Percentiles rank a stretch among this genome's conserved stretches.
phyloP scores from a whole-genome alignment of 2,888 invertebrate genomes.

The Zygothrica quintamaculata region DNA sequence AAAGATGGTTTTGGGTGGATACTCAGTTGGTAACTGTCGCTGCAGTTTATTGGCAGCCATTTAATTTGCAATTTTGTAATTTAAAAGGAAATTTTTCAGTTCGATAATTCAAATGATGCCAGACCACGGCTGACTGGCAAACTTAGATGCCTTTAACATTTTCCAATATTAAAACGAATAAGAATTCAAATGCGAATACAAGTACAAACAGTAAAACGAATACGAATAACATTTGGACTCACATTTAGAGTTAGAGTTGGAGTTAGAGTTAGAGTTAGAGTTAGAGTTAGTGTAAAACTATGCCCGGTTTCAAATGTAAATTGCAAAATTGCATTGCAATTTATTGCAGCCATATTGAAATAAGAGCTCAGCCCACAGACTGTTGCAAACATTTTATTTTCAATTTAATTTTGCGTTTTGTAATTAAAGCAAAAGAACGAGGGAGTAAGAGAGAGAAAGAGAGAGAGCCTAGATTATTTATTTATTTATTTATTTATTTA shows the following conservation, averaged over 20 bases:
- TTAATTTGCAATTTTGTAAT: conserved; percentile 80
- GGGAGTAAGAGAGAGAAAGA: too few relatives aligned
- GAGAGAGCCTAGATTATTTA: conserved; percentile 70
- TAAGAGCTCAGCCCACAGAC: conserved; percentile 38
- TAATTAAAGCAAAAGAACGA: conserved; percentile 77
- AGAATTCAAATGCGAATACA: conserved; percentile 22
- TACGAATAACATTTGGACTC: too few relatives aligned
- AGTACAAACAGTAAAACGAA: too few relatives aligned
- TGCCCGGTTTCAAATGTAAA: conserved; percentile 38
- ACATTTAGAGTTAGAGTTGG: too few relatives aligned
- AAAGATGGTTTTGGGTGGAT: conserved; percentile 5
- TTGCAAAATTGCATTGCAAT: conserved; percentile 61
- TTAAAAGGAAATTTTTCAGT: conserved; percentile 80
- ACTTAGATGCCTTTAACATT: conserved; percentile 22
- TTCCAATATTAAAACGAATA: too few relatives aligned
- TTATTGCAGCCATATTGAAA: conserved; percentile 45
- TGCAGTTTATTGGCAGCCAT: conserved; percentile 67
- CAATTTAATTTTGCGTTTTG: conserved; percentile 73
- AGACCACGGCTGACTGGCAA: conserved; percentile 50
- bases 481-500: conserved; percentile 74
- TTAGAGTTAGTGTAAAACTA: too few relatives aligned
- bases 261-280: too few relatives aligned
- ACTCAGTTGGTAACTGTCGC: conserved; percentile 42
- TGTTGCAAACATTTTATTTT: conserved; percentile 71
- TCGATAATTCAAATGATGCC: conserved; percentile 77